Percentiles rank a stretch among this genome's conserved stretches.
Conservation (phyloP, 2,797 vertebrate species). For the Cynodonichthys magdalenae region DNA sequence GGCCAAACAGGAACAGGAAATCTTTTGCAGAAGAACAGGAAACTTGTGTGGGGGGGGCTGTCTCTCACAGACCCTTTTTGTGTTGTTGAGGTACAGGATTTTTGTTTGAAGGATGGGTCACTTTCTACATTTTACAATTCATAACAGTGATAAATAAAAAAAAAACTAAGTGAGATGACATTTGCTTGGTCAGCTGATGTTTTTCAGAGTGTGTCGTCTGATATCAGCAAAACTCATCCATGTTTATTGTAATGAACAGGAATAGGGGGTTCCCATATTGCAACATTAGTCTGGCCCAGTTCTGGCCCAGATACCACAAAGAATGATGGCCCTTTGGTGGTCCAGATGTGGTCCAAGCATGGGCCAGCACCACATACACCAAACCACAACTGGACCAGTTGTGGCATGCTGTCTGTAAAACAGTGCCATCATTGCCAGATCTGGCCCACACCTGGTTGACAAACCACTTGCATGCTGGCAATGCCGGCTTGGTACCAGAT, state of each 20-base stretch:
- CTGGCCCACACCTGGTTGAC: too few species aligned
- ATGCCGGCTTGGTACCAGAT: too few species aligned
- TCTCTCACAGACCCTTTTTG: constrained; percentile 37
- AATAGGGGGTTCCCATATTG: too few species aligned
- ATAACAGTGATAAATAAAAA: background rate
- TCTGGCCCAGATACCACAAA: too few species aligned
- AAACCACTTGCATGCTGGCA: too few species aligned
- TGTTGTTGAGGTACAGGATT: constrained; percentile 22
- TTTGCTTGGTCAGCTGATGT: background rate
- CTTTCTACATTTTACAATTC: constrained; percentile 6
- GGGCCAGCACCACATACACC: too few species aligned
- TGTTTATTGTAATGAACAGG: background rate
- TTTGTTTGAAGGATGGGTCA: constrained; percentile 7
- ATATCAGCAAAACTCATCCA: constrained; percentile 8
- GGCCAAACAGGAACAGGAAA: constrained; percentile 73
- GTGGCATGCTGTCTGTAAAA: too few species aligned
- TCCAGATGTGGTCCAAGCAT: too few species aligned
- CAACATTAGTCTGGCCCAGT: too few species aligned
- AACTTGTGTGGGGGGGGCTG: constrained; percentile 49
- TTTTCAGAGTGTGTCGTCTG: background rate
- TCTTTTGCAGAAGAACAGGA: constrained; percentile 64
- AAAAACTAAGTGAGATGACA: background rate
- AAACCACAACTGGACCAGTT: too few species aligned
- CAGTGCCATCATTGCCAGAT: too few species aligned
- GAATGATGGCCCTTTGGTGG: too few species aligned